Percentiles rank a stretch among this genome's conserved stretches.
phyloP scores from a whole-genome alignment of 2,113 vertebrate species.

The Gavia stellata region DNA sequence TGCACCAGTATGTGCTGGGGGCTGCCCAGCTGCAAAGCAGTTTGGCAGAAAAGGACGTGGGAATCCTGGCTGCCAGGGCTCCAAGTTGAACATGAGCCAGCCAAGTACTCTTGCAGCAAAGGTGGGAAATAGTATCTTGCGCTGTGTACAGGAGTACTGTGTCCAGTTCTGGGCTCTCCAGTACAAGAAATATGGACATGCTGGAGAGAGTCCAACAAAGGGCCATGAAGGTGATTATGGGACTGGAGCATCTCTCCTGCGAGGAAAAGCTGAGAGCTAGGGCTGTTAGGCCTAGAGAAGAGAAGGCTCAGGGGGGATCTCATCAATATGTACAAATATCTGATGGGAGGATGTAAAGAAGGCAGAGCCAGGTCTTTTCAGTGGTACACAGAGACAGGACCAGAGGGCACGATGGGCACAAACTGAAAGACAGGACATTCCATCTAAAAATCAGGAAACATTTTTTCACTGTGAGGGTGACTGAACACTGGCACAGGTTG shows the following conservation, averaged over 20 bases:
- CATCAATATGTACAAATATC: background rate
- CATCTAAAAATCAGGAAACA: background rate
- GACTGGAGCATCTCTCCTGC: background rate
- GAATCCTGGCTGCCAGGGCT: background rate
- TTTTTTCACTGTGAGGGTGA: background rate
- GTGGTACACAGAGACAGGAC: background rate
- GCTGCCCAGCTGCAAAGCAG: background rate
- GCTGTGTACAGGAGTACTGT: accelerated
- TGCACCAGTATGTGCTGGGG: background rate
- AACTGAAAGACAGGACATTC: background rate
- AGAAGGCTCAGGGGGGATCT: background rate
- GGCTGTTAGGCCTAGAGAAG: background rate
- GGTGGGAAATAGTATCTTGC: too few relatives aligned
- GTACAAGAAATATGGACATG: background rate
- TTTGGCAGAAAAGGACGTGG: background rate
- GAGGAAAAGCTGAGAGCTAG: background rate
- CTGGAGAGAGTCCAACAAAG: background rate
- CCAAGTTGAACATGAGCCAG: background rate
- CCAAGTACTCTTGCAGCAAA: background rate
- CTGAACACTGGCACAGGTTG: background rate
- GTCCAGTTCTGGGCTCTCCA: background rate
- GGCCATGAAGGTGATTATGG: background rate
- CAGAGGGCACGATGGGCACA: background rate
- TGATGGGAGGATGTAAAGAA: background rate
- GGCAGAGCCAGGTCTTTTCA: background rate